Conservation (phyloP, 1,140 invertebrate genomes). For the Trichonephila inaurata region DNA sequence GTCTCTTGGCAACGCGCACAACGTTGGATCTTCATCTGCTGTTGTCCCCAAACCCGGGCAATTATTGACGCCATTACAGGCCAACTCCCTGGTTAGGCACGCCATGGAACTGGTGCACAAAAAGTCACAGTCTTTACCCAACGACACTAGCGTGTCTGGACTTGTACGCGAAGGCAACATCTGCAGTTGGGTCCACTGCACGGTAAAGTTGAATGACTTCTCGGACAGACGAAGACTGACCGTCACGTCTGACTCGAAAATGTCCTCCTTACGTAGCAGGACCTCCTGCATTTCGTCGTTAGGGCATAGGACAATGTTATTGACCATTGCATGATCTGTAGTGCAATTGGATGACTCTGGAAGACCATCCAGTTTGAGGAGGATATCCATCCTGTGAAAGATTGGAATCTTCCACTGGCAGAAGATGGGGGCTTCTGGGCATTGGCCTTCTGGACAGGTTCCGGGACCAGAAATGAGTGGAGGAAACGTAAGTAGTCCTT, state of each 20-base stretch:
- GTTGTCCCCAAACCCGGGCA: slow-evolving; percentile 84
- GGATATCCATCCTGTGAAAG: slow-evolving; percentile 76
- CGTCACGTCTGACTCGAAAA: slow-evolving; percentile 53
- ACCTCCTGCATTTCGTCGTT: slow-evolving; percentile 54
- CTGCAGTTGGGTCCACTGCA: slow-evolving; percentile 77
- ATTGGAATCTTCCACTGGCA: slow-evolving; percentile 77
- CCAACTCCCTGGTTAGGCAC: slow-evolving; percentile 89
- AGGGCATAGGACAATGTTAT: slow-evolving; percentile 35
- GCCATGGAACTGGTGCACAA: slow-evolving; percentile 89
- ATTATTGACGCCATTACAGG: slow-evolving; percentile 93
- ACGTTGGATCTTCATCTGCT: slow-evolving; percentile 62
- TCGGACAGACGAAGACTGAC: slow-evolving; percentile 57
- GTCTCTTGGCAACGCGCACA: slow-evolving; percentile 63
- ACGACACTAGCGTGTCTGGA: slow-evolving; percentile 72
- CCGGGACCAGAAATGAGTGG: slow-evolving; percentile 51
- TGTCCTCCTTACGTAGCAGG: slow-evolving; percentile 64
- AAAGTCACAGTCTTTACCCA: slow-evolving; percentile 85
- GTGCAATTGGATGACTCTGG: slow-evolving; percentile 66
- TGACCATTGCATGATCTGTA: slow-evolving; percentile 67
- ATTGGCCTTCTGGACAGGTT: slow-evolving; percentile 45
- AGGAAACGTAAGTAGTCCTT: slow-evolving; percentile 72
- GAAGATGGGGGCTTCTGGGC: slow-evolving; percentile 61
- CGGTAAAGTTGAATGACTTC: slow-evolving; percentile 69
- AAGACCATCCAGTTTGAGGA: slow-evolving; percentile 75
- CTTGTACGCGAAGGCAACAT: slow-evolving; percentile 72